These are phyloP conservation scores for Upupa epops DNA, from an alignment of 2,113 vertebrate species.

Conservation along the genomic window DNA sequence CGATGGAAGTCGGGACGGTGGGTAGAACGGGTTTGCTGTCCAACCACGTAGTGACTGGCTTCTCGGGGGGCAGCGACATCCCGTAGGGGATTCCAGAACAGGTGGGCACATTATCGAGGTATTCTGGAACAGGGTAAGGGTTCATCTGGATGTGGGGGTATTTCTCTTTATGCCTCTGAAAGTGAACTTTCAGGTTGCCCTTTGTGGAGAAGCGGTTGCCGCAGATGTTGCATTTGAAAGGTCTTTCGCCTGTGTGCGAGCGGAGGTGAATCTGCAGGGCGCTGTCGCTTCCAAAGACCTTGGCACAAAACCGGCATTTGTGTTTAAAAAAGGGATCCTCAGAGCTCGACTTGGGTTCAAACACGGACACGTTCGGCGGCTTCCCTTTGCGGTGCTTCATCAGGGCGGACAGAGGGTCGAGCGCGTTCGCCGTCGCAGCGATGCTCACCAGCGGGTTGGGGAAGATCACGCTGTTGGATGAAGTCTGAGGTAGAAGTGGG, in stretches of 20 bases:
- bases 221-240: slow-evolving; percentile 98
- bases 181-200: slow-evolving; percentile 98
- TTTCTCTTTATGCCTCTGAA: slow-evolving; percentile 99
- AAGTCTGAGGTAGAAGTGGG: slow-evolving; percentile 94
- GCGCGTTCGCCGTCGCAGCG: slow-evolving; percentile 93
- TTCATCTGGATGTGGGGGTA: slow-evolving; percentile 99
- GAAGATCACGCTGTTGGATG: slow-evolving; percentile 95
- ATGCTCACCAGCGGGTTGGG: slow-evolving; percentile 98
- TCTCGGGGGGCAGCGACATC: slow-evolving; percentile 96
- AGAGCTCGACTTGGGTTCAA: slow-evolving; percentile 93
- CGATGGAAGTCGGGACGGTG: slow-evolving; percentile 85
- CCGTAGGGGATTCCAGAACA: slow-evolving; percentile 98
- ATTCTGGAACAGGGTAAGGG: slow-evolving; percentile 97
- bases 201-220: slow-evolving; percentile 99
- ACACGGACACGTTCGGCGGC: slow-evolving; percentile 95
- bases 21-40: slow-evolving; percentile 95
- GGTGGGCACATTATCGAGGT: slow-evolving; percentile 98
- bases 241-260: slow-evolving; percentile 96
- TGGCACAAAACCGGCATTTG: slow-evolving; percentile 98
- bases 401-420: slow-evolving; percentile 95
- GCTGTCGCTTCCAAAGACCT: slow-evolving; percentile 98
- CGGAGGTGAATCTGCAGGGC: slow-evolving; percentile 98
- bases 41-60: slow-evolving; percentile 96
- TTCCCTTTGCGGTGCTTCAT: slow-evolving; percentile 99
- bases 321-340: slow-evolving; percentile 99